These are phyloP conservation scores for Patella depressa DNA, from an alignment of 2,888 invertebrate genomes.

Conservation along the genomic window DNA sequence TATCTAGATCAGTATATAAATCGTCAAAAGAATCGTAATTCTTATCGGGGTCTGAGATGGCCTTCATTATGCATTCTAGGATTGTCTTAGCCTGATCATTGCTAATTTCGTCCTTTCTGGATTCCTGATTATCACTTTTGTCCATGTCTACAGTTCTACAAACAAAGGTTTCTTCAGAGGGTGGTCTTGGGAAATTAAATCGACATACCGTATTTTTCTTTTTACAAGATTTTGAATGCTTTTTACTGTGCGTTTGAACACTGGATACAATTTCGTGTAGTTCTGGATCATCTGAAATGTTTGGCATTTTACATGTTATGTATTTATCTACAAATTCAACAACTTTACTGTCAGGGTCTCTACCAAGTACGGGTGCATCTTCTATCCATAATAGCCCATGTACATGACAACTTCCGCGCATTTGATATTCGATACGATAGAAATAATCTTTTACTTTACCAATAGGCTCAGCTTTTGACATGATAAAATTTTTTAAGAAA, in stretches of 20 bases:
- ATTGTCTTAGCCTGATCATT: neutral
- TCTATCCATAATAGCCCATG: conserved; percentile 43
- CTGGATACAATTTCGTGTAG: conserved; percentile 21
- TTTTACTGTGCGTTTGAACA: conserved; percentile 28
- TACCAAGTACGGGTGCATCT: conserved; percentile 38
- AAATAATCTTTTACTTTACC: conserved; percentile 41
- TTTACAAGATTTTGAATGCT: conserved; percentile 30
- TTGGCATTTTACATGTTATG: conserved; percentile 35
- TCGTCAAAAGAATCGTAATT: neutral
- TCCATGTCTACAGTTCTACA: conserved; percentile 3
- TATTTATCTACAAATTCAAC: conserved; percentile 31
- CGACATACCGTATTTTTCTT: conserved; percentile 32
- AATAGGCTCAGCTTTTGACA: conserved; percentile 31
- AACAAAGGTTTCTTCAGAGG: neutral
- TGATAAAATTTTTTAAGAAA: conserved; percentile 31
- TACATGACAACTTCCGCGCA: conserved; percentile 45
- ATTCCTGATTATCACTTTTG: conserved; percentile 6
- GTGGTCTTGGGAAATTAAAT: conserved; percentile 28
- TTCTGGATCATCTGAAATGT: conserved; percentile 20
- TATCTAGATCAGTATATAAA: neutral
- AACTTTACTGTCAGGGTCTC: conserved; percentile 29
- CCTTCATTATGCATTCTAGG: neutral
- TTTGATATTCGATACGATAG: conserved; percentile 45
- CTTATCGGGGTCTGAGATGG: neutral
- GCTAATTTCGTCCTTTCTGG: neutral